Conservation (phyloP, 2,113 vertebrate genomes). For the Corythaixoides concolor region DNA sequence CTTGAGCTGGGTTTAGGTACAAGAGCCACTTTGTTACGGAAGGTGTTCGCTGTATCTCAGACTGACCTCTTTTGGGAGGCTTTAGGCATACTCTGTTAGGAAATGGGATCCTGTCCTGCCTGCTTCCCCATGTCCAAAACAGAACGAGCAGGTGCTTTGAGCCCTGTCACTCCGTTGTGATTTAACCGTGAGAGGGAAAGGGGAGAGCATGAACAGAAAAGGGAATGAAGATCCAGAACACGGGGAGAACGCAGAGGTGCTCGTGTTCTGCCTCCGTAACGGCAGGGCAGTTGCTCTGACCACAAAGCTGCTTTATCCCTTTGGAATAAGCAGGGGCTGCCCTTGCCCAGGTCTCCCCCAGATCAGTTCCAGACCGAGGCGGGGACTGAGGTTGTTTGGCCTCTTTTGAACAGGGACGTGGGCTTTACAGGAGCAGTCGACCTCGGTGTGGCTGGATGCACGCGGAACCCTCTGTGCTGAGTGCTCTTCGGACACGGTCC, state of each 20-base stretch:
- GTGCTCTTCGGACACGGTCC: background rate
- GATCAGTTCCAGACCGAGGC: background rate
- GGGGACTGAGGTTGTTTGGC: background rate
- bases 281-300: background rate
- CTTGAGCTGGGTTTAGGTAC: background rate
- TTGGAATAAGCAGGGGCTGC: background rate
- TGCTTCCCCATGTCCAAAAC: background rate
- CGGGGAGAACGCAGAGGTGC: background rate
- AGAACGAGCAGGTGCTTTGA: background rate
- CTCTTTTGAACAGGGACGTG: accelerated
- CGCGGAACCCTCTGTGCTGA: accelerated
- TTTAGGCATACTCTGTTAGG: background rate
- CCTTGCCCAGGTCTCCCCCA: background rate
- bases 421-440: background rate
- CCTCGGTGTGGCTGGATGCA: background rate
- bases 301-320: background rate
- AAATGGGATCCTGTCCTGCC: background rate
- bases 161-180: background rate
- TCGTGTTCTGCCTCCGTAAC: background rate
- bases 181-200: background rate
- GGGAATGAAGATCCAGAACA: background rate
- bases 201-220: background rate
- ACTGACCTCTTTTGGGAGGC: background rate
- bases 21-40: background rate
- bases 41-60: background rate